These are phyloP conservation scores for Sialia sialis DNA, from an alignment of 2,113 vertebrate genomes.

Conservation along the genomic window DNA sequence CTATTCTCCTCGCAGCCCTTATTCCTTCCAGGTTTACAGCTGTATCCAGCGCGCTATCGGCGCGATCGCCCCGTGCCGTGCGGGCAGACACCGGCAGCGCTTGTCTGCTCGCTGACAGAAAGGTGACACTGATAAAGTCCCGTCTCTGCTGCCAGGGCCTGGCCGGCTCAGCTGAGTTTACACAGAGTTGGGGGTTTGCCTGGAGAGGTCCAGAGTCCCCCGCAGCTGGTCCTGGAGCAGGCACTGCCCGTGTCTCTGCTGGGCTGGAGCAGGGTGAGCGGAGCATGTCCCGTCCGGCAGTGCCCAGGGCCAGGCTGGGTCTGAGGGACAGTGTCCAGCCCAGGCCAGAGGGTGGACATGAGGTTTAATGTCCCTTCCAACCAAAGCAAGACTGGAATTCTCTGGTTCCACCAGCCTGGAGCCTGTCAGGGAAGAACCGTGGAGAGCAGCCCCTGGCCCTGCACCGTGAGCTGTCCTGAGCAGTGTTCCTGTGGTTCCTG, in stretches of 20 bases:
- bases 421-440: not conserved
- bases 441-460: not conserved
- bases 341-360: not conserved
- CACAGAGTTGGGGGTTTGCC: not conserved
- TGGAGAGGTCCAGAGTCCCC: not conserved
- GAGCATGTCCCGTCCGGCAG: not conserved
- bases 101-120: conserved; percentile 82
- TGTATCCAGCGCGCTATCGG: conserved; percentile 88
- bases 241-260: accelerated
- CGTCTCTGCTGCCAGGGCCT: conserved; percentile 68
- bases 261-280: accelerated
- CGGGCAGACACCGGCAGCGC: conserved; percentile 75
- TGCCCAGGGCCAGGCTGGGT: accelerated
- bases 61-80: conserved; percentile 82
- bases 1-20: conserved; percentile 85
- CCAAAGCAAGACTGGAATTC: not conserved
- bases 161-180: conserved; percentile 18
- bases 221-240: accelerated
- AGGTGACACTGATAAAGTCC: conserved; percentile 87
- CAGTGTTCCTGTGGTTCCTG: no score
- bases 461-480: not conserved
- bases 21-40: conserved; percentile 87
- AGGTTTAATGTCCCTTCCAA: not conserved
- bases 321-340: accelerated
- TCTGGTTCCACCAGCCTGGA: accelerated